Evolutionary conservation across 1,140 invertebrate genomes (phyloP), one percentile per base, ranked within the genome.

Genomic region (Hypsibius dujardini): DNA sequence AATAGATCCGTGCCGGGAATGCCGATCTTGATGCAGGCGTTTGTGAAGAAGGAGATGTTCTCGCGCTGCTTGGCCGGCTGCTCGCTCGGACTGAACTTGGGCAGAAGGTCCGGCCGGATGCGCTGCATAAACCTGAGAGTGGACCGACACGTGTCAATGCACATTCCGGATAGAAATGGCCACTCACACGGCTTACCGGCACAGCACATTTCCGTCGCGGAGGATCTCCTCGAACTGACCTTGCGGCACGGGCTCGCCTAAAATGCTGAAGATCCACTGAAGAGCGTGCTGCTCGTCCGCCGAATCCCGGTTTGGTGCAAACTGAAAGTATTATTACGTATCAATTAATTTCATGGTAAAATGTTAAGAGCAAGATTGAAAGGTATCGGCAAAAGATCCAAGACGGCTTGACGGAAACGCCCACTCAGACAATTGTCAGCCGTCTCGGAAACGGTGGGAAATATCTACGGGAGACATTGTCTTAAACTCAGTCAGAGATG

Each of bases 121-220:
- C n/a, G 7, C n/a, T 56, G 50, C 50, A 56, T 56, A 56, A 56
- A 56, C 50, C 50, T 56, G 50, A n/a, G n/a, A 56, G 50, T 56
- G 50, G 50, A 56, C 7, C 50, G 7, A 56, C 50, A 7, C 50
- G n/a, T 56, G 50, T 7, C 50, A n/a, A 56, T 7, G n/a, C 50
- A n/a, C n/a, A n/a, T n/a, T n/a, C n/a, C n/a, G n/a, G n/a, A n/a
- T 56, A 7, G n/a, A 56, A 56, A 56, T 56, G 50, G 50, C n/a
- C 50, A 7, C 50, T 7, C 50, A 56, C 7, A n/a, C n/a, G 50
- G n/a, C 50, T n/a, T 56, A 56, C 50, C 50, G 50, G 50, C 50
- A 56, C 50, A 56, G 50, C 7, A 56, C 50, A 56, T 56, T n/a
- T 7, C 50, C 50, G n/a, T 56, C 50, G 7, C n/a, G 50, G 7